phyloP scores from a whole-genome alignment of 2,797 vertebrate genomes.

The Lophotriccus pileatus region DNA sequence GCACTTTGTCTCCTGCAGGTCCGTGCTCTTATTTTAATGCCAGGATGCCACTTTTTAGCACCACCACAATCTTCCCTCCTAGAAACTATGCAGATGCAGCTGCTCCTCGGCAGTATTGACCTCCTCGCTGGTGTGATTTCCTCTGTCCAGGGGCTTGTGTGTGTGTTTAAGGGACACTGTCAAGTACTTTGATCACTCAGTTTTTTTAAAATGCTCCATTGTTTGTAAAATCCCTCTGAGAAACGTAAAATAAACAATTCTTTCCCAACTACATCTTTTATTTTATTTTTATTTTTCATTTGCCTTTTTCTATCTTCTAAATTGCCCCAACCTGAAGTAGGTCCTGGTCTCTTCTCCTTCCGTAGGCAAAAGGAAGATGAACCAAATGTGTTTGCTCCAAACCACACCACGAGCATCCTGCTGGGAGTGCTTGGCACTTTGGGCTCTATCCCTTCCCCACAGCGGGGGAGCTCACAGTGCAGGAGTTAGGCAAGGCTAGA shows the following conservation, averaged over 20 bases:
- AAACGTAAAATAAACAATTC: slow-evolving; percentile 62
- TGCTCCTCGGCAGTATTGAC: slow-evolving; percentile 47
- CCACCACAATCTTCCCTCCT: slow-evolving; percentile 55
- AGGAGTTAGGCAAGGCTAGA: neutral
- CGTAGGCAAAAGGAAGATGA: rapidly evolving
- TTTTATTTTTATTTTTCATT: neutral
- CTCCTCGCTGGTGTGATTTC: slow-evolving; percentile 58
- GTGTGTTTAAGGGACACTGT: slow-evolving; percentile 67
- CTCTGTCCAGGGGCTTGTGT: slow-evolving; percentile 45
- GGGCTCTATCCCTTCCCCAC: rapidly evolving
- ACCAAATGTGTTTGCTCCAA: neutral
- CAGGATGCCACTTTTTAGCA: slow-evolving; percentile 46
- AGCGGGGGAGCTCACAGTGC: rapidly evolving
- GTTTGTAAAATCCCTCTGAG: slow-evolving; percentile 67
- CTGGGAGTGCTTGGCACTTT: neutral
- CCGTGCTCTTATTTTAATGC: neutral
- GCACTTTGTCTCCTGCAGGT: slow-evolving; percentile 41
- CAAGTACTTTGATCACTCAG: slow-evolving; percentile 60
- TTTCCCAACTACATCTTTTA: slow-evolving; percentile 43
- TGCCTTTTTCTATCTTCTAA: neutral
- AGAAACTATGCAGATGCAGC: slow-evolving; percentile 66
- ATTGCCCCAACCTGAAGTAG: neutral
- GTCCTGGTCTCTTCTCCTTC: neutral
- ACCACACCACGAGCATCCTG: rapidly evolving
- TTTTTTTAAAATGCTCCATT: slow-evolving; percentile 64